Percentiles rank a stretch among this genome's conserved stretches.
phyloP scores from a whole-genome alignment of 2,888 invertebrate genomes.

The Drosophila incognita region DNA sequence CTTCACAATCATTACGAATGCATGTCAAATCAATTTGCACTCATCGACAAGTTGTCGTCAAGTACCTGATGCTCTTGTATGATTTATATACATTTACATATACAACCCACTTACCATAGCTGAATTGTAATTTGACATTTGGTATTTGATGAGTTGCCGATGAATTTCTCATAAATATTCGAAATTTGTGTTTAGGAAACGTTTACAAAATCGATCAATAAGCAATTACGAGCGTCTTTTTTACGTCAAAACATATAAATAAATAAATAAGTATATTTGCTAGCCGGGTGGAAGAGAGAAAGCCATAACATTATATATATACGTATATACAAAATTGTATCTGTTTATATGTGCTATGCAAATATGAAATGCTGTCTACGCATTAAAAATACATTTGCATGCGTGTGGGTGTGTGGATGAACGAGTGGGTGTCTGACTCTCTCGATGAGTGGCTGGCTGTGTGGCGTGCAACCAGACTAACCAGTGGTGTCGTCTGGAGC shows the following conservation, averaged over 20 bases:
- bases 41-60: slow-evolving; percentile 27
- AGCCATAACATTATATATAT: slow-evolving; percentile 41
- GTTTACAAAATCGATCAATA: slow-evolving; percentile 74
- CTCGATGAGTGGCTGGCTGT: background rate
- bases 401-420: slow-evolving; percentile 12
- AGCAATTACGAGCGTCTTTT: slow-evolving; percentile 66
- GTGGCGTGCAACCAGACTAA: background rate
- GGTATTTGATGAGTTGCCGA: slow-evolving; percentile 29
- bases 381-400: slow-evolving; percentile 58
- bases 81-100: slow-evolving; percentile 15
- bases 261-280: slow-evolving; percentile 61
- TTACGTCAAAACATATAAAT: slow-evolving; percentile 23
- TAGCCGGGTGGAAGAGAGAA: background rate
- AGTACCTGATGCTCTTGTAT: slow-evolving; percentile 22
- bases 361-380: slow-evolving; percentile 52
- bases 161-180: slow-evolving; percentile 54
- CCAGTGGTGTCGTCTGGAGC: background rate
- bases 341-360: slow-evolving; percentile 31
- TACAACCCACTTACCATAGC: slow-evolving; percentile 14
- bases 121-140: slow-evolving; percentile 56
- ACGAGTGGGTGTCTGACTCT: slow-evolving; percentile 16
- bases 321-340: slow-evolving; percentile 40
- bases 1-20: background rate
- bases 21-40: slow-evolving; percentile 47
- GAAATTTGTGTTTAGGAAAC: slow-evolving; percentile 36